Evolutionary conservation across 2,888 invertebrate species (phyloP).

Genomic region (Perizoma flavofasciatum): DNA sequence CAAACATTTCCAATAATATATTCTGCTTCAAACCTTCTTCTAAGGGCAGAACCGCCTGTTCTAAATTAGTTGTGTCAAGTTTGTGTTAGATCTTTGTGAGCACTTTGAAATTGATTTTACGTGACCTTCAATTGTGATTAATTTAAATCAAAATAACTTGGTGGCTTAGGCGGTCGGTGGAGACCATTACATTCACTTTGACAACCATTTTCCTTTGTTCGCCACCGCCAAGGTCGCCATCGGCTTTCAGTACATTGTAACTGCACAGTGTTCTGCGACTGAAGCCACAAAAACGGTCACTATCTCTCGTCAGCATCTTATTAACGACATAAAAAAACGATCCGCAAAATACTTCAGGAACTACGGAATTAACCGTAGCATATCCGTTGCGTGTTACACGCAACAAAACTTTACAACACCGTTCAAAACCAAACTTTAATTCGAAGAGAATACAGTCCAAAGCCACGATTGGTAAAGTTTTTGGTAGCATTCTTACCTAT

Average conservation of each 20-base stretch:
- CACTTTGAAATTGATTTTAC: constrained; percentile 1
- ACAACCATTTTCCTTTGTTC: too few species aligned
- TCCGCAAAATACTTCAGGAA: constrained; percentile 16
- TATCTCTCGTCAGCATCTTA: constrained; percentile 8
- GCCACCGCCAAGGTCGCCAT: too few species aligned
- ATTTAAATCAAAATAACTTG: too few species aligned
- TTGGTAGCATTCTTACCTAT: background rate
- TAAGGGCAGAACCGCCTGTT: too few species aligned
- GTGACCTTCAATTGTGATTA: background rate
- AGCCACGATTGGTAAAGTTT: background rate
- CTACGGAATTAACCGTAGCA: constrained; percentile 21
- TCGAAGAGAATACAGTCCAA: background rate
- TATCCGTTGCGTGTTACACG: constrained; percentile 28
- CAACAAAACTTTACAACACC: background rate
- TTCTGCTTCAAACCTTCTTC: too few species aligned
- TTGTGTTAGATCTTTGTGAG: background rate
- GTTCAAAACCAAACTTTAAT: constrained; percentile 3
- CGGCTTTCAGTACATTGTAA: background rate
- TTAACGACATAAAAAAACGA: constrained; percentile 17
- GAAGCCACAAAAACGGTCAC: constrained; percentile 7
- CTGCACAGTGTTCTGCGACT: background rate
- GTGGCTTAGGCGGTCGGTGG: too few species aligned
- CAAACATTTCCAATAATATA: too few species aligned
- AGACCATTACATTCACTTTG: too few species aligned
- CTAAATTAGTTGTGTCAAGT: background rate